Percentiles rank a stretch among this genome's conserved stretches.
These are phyloP conservation scores for Drosophila fungiperda DNA, from an alignment of 2,888 invertebrate species.

Conservation along the genomic window DNA sequence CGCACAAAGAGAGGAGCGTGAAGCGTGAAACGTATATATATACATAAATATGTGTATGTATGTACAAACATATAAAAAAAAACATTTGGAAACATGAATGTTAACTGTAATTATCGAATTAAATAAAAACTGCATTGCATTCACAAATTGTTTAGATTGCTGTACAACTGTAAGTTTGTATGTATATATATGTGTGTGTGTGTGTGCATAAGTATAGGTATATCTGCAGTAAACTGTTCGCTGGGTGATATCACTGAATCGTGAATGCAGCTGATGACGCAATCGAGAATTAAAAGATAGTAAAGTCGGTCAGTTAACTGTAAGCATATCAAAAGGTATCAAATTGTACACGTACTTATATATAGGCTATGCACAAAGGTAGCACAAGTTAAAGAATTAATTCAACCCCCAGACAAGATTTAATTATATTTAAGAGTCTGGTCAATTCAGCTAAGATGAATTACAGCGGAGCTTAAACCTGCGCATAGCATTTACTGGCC, in stretches of 20 bases:
- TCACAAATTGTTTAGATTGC: neutral
- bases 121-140: neutral
- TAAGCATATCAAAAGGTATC: slow-evolving; percentile 11
- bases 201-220: neutral
- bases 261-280: slow-evolving; percentile 28
- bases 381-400: neutral
- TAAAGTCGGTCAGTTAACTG: slow-evolving; percentile 18
- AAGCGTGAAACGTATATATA: neutral
- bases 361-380: neutral
- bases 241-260: neutral
- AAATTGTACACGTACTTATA: neutral
- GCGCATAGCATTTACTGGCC: neutral
- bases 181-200: neutral
- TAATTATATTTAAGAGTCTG: neutral
- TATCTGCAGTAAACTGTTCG: neutral
- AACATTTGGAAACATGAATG: neutral
- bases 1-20: neutral
- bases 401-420: neutral
- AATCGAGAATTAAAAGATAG: slow-evolving; percentile 35
- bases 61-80: neutral
- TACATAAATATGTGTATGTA: neutral
- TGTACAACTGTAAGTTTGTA: neutral
- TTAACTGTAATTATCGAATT: neutral
- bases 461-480: neutral
- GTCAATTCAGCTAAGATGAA: neutral